Evolutionary conservation across 2,888 invertebrate species (phyloP).

Genomic region (Philereme vetulata): DNA sequence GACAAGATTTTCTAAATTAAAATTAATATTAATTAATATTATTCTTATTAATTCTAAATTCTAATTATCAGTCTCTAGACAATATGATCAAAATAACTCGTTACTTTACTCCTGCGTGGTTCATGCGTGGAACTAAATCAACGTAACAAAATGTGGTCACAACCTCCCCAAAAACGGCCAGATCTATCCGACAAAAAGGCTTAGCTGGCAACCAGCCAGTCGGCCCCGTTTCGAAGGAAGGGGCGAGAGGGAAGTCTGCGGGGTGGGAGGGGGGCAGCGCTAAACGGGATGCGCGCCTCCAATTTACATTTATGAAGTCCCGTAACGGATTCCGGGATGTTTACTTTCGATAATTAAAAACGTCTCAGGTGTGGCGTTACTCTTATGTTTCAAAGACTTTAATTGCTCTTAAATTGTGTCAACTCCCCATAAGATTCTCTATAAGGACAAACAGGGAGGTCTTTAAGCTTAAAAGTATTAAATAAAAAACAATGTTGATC

Average conservation of each 20-base stretch:
- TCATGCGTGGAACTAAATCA: too few relatives aligned
- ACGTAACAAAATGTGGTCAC: too few relatives aligned
- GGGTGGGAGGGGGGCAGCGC: constrained; percentile 48
- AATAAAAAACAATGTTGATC: too few relatives aligned
- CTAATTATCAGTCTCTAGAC: too few relatives aligned
- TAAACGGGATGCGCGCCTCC: constrained; percentile 80
- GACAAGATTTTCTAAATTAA: too few relatives aligned
- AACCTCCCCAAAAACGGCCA: not conserved
- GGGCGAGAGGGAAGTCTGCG: constrained; percentile 36
- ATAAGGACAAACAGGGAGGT: too few relatives aligned
- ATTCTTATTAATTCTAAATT: too few relatives aligned
- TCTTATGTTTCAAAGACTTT: constrained; percentile 26
- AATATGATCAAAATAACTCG: too few relatives aligned
- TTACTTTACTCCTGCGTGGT: too few relatives aligned
- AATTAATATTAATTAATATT: too few relatives aligned
- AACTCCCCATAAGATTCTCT: not conserved
- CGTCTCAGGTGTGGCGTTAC: constrained; percentile 63
- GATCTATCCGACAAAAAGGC: constrained; percentile 14
- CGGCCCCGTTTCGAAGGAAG: constrained; percentile 28
- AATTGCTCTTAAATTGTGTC: constrained; percentile 10
- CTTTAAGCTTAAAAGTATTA: too few relatives aligned
- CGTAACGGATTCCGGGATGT: constrained; percentile 79
- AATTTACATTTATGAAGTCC: constrained; percentile 83
- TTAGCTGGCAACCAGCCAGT: constrained; percentile 27
- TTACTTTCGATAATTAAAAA: constrained; percentile 83